Percentiles rank a stretch among this genome's conserved stretches.
These are phyloP conservation scores for Dinoponera quadriceps DNA, from an alignment of 1,140 invertebrate genomes.

Conservation along the genomic window DNA sequence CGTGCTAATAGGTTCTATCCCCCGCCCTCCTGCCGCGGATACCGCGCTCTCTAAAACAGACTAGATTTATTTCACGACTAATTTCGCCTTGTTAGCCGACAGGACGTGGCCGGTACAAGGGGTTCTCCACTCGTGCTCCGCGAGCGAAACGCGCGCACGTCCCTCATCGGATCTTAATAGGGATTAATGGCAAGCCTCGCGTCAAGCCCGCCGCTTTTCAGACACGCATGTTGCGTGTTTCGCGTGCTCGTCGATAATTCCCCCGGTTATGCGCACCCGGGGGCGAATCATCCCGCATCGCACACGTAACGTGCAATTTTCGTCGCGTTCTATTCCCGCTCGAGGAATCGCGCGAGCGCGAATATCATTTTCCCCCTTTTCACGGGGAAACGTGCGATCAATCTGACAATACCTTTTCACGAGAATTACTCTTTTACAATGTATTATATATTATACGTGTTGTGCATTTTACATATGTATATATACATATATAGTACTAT, in stretches of 20 bases:
- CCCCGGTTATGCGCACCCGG: background rate
- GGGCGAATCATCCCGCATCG: background rate
- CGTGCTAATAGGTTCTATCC: constrained; percentile 73
- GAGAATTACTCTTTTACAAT: no score
- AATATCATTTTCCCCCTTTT: no score
- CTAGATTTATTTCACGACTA: constrained; percentile 74
- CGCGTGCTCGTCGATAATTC: background rate
- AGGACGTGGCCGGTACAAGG: constrained; percentile 34
- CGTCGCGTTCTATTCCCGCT: no score
- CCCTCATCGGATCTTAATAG: constrained; percentile 41
- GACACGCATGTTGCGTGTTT: constrained; percentile 13
- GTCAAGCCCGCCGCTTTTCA: constrained; percentile 2
- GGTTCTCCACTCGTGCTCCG: constrained; percentile 48
- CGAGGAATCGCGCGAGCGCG: no score
- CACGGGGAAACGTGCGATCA: no score
- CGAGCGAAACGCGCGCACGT: constrained; percentile 30
- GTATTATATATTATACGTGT: no score
- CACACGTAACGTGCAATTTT: background rate
- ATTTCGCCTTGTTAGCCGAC: constrained; percentile 71
- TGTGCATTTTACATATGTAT: no score
- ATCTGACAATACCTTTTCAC: no score
- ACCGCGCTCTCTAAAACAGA: constrained; percentile 56
- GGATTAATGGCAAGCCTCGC: constrained; percentile 17
- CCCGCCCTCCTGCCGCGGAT: constrained; percentile 41
- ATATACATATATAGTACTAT: no score